These are phyloP conservation scores for Lycia hirtaria DNA, from an alignment of 2,888 invertebrate genomes.

Conservation along the genomic window DNA sequence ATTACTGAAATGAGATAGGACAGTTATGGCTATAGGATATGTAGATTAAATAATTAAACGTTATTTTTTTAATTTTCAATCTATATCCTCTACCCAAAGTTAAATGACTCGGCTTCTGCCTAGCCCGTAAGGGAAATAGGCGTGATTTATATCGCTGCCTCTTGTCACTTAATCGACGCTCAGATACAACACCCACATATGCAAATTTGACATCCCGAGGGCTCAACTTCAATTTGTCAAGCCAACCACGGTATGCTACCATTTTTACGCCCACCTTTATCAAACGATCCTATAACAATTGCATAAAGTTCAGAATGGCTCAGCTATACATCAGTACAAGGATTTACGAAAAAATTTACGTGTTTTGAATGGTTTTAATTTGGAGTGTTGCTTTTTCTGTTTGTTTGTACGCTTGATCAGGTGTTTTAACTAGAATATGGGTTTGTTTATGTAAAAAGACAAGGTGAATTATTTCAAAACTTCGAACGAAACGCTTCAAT, in stretches of 20 bases:
- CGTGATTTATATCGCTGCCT: not conserved
- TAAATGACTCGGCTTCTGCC: not conserved
- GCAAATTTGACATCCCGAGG: slow-evolving; percentile 67
- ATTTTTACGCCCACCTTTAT: slow-evolving; percentile 42
- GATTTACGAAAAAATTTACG: slow-evolving; percentile 28
- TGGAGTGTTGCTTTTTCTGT: slow-evolving; percentile 27
- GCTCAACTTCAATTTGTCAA: slow-evolving; percentile 76
- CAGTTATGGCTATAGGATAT: too few relatives aligned
- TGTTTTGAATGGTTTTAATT: slow-evolving; percentile 43
- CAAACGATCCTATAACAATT: slow-evolving; percentile 33
- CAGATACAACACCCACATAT: slow-evolving; percentile 64
- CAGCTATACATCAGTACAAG: slow-evolving; percentile 8
- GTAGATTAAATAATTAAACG: too few relatives aligned
- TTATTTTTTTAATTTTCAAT: too few relatives aligned
- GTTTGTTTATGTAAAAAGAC: not conserved
- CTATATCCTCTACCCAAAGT: not conserved
- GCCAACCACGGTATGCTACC: slow-evolving; percentile 45
- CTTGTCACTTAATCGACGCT: slow-evolving; percentile 22
- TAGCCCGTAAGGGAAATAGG: not conserved
- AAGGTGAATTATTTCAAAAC: not conserved
- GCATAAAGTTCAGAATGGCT: slow-evolving; percentile 39
- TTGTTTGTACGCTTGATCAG: slow-evolving; percentile 14
- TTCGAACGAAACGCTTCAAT: too few relatives aligned
- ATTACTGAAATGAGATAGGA: too few relatives aligned
- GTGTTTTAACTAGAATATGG: not conserved